These are phyloP conservation scores for Trachelus stipa DNA, from an alignment of 2,888 invertebrate species.

Conservation along the genomic window DNA sequence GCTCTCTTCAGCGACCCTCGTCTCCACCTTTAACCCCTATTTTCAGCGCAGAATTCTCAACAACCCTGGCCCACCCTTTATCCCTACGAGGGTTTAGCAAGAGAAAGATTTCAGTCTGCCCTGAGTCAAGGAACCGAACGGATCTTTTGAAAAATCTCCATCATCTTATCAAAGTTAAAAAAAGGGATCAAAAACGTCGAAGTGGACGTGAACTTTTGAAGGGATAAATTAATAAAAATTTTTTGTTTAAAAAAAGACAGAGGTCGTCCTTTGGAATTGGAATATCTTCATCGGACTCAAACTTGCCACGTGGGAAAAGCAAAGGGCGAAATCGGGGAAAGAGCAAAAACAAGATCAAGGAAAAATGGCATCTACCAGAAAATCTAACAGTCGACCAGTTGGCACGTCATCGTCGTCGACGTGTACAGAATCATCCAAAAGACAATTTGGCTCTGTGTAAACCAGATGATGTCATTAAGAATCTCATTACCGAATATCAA, in stretches of 20 bases:
- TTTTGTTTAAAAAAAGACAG: slow-evolving; percentile 35
- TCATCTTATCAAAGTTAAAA: background rate
- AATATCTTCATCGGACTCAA: slow-evolving; percentile 63
- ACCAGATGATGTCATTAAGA: slow-evolving; percentile 17
- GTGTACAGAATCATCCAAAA: slow-evolving; percentile 62
- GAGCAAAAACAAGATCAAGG: slow-evolving; percentile 5
- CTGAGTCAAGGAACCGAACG: slow-evolving; percentile 5
- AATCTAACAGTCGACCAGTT: slow-evolving; percentile 70
- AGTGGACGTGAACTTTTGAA: background rate
- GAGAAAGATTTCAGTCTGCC: slow-evolving; percentile 23
- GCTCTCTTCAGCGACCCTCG: slow-evolving; percentile 19
- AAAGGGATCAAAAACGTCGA: background rate
- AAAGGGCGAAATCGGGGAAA: slow-evolving; percentile 14
- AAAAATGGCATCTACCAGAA: slow-evolving; percentile 65
- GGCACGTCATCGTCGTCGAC: slow-evolving; percentile 67
- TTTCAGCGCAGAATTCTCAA: background rate
- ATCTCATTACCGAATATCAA: slow-evolving; percentile 54
- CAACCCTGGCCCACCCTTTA: slow-evolving; percentile 16
- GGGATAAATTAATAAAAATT: background rate
- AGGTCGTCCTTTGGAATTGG: slow-evolving; percentile 46
- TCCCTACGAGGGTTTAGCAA: slow-evolving; percentile 12
- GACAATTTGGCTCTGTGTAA: slow-evolving; percentile 47
- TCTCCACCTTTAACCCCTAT: slow-evolving; percentile 12
- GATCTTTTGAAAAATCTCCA: background rate
- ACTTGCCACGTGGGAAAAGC: slow-evolving; percentile 52